A percentile compares a stretch with the other conserved stretches of the same genome.
These are phyloP conservation scores for Rhogogaster chlorosoma DNA, from an alignment of 2,888 invertebrate species.

Conservation along the genomic window DNA sequence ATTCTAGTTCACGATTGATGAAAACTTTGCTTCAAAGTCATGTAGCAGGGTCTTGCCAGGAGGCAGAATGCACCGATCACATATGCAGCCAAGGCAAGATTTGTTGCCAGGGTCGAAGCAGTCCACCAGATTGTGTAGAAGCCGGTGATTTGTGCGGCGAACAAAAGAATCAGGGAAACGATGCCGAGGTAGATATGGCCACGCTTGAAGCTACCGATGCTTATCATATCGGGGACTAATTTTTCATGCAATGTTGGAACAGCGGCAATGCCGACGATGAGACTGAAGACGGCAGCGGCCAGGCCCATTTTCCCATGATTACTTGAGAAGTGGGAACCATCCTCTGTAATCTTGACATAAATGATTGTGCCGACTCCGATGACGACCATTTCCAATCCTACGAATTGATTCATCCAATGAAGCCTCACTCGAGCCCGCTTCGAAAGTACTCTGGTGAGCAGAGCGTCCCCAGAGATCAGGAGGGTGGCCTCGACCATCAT, in stretches of 20 bases:
- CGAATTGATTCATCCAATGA: conserved; percentile 71
- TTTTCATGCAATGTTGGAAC: conserved; percentile 67
- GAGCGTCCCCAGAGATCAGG: conserved; percentile 71
- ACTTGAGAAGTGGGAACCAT: conserved; percentile 65
- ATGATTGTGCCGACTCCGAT: conserved; percentile 68
- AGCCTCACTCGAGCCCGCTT: conserved; percentile 66
- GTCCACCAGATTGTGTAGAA: conserved; percentile 67
- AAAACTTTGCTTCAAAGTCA: background rate
- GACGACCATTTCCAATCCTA: conserved; percentile 65
- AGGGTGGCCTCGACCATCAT: conserved; percentile 70
- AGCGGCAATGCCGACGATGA: conserved; percentile 65
- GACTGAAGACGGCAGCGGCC: conserved; percentile 64
- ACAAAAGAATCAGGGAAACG: conserved; percentile 65
- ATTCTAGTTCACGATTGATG: background rate
- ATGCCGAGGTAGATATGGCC: conserved; percentile 71
- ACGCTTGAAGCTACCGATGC: conserved; percentile 70
- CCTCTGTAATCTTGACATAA: conserved; percentile 64
- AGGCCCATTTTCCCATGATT: conserved; percentile 70
- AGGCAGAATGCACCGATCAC: conserved; percentile 69
- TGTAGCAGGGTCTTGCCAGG: conserved; percentile 68
- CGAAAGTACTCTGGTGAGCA: conserved; percentile 63
- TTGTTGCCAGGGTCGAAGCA: conserved; percentile 63
- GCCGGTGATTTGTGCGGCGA: conserved; percentile 71
- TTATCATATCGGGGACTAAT: conserved; percentile 70
- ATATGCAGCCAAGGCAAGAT: conserved; percentile 67